These are phyloP conservation scores for Aphidoletes aphidimyza DNA, from an alignment of 2,888 invertebrate genomes.

Conservation along the genomic window DNA sequence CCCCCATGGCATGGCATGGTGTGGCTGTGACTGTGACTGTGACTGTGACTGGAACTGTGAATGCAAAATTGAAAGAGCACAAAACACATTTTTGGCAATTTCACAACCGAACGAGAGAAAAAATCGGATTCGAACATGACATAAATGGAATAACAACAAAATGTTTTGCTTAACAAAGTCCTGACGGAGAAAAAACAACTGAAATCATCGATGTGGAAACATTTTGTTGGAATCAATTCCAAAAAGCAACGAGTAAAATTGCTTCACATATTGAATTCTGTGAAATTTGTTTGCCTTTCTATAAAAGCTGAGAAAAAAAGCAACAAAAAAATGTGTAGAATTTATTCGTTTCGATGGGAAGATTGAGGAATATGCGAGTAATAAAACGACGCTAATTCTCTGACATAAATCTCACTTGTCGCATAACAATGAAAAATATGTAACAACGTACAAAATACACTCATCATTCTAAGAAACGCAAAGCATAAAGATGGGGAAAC, in stretches of 20 bases:
- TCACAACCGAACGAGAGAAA: neutral
- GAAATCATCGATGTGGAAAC: too few species aligned
- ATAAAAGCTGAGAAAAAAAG: neutral
- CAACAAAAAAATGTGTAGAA: too few species aligned
- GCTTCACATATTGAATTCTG: too few species aligned
- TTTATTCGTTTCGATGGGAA: neutral
- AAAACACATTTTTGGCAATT: conserved; percentile 4
- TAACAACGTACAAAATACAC: neutral
- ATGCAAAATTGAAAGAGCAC: neutral
- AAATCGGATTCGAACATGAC: neutral
- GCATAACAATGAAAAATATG: conserved; percentile 3
- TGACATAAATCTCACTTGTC: conserved; percentile 18
- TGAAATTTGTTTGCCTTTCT: neutral
- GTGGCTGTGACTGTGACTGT: too few species aligned
- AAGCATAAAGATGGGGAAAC: too few species aligned
- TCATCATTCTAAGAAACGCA: too few species aligned
- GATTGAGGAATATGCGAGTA: neutral
- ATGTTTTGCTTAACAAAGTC: too few species aligned
- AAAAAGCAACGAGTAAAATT: too few species aligned
- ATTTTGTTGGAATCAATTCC: too few species aligned
- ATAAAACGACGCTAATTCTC: neutral
- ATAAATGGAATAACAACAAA: neutral
- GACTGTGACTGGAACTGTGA: conserved; percentile 18
- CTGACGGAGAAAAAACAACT: too few species aligned
- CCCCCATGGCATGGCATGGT: too few species aligned